Base-by-base conservation (phyloP, 1,140 invertebrate genomes). In the Lucilia cuprina region DNA sequence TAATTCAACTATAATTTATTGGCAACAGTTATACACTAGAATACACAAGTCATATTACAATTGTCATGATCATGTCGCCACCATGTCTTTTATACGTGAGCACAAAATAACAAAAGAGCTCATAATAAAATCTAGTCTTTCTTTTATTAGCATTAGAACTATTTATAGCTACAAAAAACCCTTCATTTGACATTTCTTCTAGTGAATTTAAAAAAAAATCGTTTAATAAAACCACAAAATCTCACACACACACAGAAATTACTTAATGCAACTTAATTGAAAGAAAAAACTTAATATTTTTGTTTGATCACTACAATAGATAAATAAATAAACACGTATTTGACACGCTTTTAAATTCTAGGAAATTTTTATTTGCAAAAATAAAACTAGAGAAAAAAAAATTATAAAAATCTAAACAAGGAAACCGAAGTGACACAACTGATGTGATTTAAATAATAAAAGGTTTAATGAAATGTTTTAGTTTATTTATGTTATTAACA, bases 361-460 rank as follows among this genome's bases (percentile, higher is more conserved):
- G 65, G 65, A 70, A 70, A 70, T n/a, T 8, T 41, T 41, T 41
- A 41, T 41, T 41, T 41, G 41, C 41, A 41, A 41, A 60, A 60
- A 60, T 14, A 60, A 60, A 70, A 21, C n/a, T 8, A 70, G 4
- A 17, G 55, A 60, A 60, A 21, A 60, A 21, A 70, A 70, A 9
- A 25, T 21, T 21, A 17, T 60, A n/a, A 70, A 70, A 70, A 21
- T 25, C 65, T 70, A 70, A 25, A 70, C 65, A 70, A 70, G 65
- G 65, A 70, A 70, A 70, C 21, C 65, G 25, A 19, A 70, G 19
- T 70, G 65, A 70, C 65, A 70, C 19, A 70, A 70, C 65, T 70
- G 65, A 70, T 70, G 65, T 70, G 65, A 70, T 70, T 70, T 70
- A 70, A 70, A 70, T 70, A 70, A 70, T 70, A 70, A 60, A 60